Conservation (phyloP, 2,888 invertebrate genomes). For the Apodemia zela region DNA sequence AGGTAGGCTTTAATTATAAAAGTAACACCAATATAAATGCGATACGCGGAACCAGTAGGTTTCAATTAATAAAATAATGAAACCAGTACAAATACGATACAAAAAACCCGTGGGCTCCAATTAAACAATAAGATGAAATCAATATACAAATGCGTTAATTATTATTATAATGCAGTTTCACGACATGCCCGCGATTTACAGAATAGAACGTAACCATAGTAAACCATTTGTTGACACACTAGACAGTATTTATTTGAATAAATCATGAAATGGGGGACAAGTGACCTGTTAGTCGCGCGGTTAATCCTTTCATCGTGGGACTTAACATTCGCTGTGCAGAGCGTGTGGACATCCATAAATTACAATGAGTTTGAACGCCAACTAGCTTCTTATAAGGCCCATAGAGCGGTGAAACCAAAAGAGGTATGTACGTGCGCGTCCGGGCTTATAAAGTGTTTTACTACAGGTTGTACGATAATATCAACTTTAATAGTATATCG, state of each 20-base stretch:
- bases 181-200: neutral
- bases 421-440: slow-evolving; percentile 44
- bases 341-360: slow-evolving; percentile 63
- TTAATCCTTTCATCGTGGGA: slow-evolving; percentile 57
- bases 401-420: slow-evolving; percentile 42
- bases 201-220: slow-evolving; percentile 10
- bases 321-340: slow-evolving; percentile 57
- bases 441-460: slow-evolving; percentile 34
- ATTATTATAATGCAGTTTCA: neutral
- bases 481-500: neutral
- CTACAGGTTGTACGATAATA: slow-evolving; percentile 27
- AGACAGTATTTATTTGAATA: slow-evolving; percentile 30
- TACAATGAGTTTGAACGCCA: slow-evolving; percentile 59
- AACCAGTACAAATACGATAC: too few relatives aligned
- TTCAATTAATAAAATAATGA: too few relatives aligned
- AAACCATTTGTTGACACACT: slow-evolving; percentile 30
- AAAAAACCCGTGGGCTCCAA: too few relatives aligned
- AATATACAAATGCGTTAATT: too few relatives aligned
- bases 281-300: slow-evolving; percentile 40
- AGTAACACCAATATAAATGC: too few relatives aligned
- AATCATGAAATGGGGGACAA: slow-evolving; percentile 27
- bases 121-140: too few relatives aligned
- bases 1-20: too few relatives aligned
- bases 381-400: slow-evolving; percentile 38
- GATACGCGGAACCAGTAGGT: too few relatives aligned